phyloP scores from a whole-genome alignment of 1,140 invertebrate species.

The Cyphomyrmex costatus region DNA sequence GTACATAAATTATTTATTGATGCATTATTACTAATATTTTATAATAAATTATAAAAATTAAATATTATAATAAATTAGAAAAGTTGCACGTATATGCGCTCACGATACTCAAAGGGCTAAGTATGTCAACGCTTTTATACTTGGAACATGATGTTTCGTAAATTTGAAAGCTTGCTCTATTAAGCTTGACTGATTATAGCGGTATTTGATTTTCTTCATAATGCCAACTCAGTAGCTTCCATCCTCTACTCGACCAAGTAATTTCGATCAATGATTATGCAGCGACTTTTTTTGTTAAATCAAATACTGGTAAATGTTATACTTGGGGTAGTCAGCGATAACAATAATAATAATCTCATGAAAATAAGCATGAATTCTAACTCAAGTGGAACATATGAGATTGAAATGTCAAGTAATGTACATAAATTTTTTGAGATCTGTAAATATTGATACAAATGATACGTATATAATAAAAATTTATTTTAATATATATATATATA shows the following conservation, averaged over 20 bases:
- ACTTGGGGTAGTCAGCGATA: constrained; percentile 11
- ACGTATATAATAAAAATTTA: constrained; percentile 73
- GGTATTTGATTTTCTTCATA: neutral
- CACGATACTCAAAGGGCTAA: constrained; percentile 15
- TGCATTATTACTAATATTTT: neutral
- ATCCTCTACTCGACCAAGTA: neutral
- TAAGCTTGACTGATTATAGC: neutral
- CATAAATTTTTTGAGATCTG: constrained; percentile 72
- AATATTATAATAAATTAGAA: constrained; percentile 17
- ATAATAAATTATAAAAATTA: no score
- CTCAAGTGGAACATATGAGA: constrained; percentile 8
- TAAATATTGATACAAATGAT: constrained; percentile 71
- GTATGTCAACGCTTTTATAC: constrained; percentile 21
- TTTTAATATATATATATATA: constrained; percentile 76
- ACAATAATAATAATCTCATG: constrained; percentile 47
- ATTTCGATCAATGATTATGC: constrained; percentile 32
- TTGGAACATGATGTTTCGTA: constrained; percentile 2
- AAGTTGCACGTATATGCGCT: neutral
- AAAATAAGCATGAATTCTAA: constrained; percentile 36
- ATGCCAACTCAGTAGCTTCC: constrained; percentile 51
- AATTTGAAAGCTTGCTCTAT: neutral
- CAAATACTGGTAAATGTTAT: constrained; percentile 55
- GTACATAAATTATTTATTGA: neutral
- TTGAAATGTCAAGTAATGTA: constrained; percentile 49
- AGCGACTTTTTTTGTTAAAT: constrained; percentile 22